Percentiles rank a stretch among this genome's conserved stretches.
Conservation (phyloP, 2,113 vertebrate genomes). For the Ornithorhynchus anatinus region DNA sequence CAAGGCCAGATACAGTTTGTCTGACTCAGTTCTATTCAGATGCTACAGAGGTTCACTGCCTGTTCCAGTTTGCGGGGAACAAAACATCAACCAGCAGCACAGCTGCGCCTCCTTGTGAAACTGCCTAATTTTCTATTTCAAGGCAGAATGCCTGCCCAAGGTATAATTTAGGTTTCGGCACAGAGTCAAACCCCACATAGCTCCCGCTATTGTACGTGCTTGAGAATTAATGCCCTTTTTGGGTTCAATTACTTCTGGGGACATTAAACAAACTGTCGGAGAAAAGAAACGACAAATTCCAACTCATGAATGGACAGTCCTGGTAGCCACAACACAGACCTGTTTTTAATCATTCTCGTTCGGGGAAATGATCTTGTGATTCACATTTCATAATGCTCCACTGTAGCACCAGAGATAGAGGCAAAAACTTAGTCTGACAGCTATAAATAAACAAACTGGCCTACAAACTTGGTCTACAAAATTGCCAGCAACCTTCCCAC, state of each 20-base stretch:
- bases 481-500: no score
- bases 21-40: slow-evolving; percentile 38
- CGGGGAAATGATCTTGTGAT: not conserved
- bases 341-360: slow-evolving; percentile 6
- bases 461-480: no score
- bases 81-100: slow-evolving; percentile 47
- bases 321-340: not conserved
- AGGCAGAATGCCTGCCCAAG: slow-evolving; percentile 48
- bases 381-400: not conserved
- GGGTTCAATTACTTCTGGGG: slow-evolving; percentile 2
- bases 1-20: slow-evolving; percentile 37
- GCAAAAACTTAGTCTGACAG: no score
- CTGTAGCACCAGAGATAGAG: not conserved
- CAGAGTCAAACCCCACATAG: slow-evolving; percentile 27
- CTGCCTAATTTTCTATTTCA: slow-evolving; percentile 26
- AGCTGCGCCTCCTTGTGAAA: slow-evolving; percentile 44
- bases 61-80: slow-evolving; percentile 45
- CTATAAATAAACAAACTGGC: no score
- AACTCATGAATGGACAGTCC: not conserved
- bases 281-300: slow-evolving; percentile 20
- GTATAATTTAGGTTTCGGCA: slow-evolving; percentile 3
- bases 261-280: slow-evolving; percentile 30
- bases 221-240: slow-evolving; percentile 23
- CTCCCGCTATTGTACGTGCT: slow-evolving; percentile 21
- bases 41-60: slow-evolving; percentile 42